These are phyloP conservation scores for Lepus townsendii DNA, from an alignment of 2,797 vertebrate genomes.

Conservation along the genomic window DNA sequence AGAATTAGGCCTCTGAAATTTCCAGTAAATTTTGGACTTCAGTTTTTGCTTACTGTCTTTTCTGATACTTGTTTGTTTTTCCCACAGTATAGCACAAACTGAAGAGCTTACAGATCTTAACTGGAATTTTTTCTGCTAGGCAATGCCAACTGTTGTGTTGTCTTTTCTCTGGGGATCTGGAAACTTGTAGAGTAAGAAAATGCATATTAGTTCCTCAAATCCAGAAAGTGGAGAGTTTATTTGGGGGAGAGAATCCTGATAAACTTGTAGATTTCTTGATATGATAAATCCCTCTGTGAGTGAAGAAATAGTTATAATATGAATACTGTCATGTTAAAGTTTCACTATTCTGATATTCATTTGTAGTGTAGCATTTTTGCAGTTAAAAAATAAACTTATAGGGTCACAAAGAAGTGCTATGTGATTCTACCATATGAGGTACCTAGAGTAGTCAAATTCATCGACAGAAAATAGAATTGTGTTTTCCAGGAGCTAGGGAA, in stretches of 20 bases:
- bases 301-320: conserved; percentile 73
- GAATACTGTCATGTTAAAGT: conserved; percentile 47
- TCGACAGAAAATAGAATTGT: neutral
- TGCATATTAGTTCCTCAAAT: conserved; percentile 58
- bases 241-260: conserved; percentile 68
- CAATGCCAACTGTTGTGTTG: conserved; percentile 37
- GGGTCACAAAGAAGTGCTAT: neutral
- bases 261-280: conserved; percentile 54
- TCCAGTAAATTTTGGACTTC: too few relatives aligned
- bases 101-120: conserved; percentile 58
- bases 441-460: neutral
- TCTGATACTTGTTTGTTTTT: conserved; percentile 66
- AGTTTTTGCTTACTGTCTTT: conserved; percentile 62
- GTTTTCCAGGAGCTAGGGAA: neutral
- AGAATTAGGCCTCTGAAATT: too few relatives aligned
- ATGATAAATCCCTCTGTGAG: conserved; percentile 39
- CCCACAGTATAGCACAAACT: conserved; percentile 62
- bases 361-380: neutral
- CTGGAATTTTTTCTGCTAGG: conserved; percentile 60
- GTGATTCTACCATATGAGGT: neutral
- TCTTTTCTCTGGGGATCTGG: conserved; percentile 69
- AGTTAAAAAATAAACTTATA: conserved; percentile 27
- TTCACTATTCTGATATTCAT: conserved; percentile 27
- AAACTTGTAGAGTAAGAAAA: conserved; percentile 73
- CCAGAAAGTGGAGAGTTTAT: conserved; percentile 63